These are phyloP conservation scores for Neolamprologus falcicula DNA, from an alignment of 2,113 vertebrate genomes.

Conservation along the genomic window DNA sequence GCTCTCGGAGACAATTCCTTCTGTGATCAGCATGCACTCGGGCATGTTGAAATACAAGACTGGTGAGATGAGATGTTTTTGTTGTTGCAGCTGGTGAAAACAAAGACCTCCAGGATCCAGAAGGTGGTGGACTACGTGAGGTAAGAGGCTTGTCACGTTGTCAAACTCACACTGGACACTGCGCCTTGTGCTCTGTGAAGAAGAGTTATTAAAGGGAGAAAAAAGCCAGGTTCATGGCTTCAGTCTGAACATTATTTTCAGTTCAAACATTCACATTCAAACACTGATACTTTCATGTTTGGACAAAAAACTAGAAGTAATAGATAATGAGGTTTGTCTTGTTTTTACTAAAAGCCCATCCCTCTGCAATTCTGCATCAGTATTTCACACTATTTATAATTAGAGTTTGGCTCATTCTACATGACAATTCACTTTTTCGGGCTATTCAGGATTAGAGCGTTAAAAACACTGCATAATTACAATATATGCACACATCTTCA, in stretches of 20 bases:
- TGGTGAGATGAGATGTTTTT: not conserved
- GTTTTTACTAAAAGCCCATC: not conserved
- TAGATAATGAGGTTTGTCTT: not conserved
- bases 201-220: not conserved
- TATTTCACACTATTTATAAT: not conserved
- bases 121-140: conserved; percentile 73
- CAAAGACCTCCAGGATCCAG: conserved; percentile 76
- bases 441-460: not conserved
- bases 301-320: not conserved
- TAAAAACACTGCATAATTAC: not conserved
- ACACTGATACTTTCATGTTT: not conserved
- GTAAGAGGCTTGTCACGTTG: conserved; percentile 52
- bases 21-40: not conserved
- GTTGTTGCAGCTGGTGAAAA: conserved; percentile 78
- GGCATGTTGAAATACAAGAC: not conserved
- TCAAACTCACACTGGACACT: not conserved
- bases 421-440: not conserved
- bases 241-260: not conserved
- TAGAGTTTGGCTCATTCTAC: not conserved
- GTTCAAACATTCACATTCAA: not conserved
- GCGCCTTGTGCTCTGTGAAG: not conserved
- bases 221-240: not conserved
- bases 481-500: not conserved
- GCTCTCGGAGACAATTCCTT: not conserved
- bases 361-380: not conserved